Base-by-base conservation (phyloP, 1,140 invertebrate genomes). In the Battus philenor region DNA sequence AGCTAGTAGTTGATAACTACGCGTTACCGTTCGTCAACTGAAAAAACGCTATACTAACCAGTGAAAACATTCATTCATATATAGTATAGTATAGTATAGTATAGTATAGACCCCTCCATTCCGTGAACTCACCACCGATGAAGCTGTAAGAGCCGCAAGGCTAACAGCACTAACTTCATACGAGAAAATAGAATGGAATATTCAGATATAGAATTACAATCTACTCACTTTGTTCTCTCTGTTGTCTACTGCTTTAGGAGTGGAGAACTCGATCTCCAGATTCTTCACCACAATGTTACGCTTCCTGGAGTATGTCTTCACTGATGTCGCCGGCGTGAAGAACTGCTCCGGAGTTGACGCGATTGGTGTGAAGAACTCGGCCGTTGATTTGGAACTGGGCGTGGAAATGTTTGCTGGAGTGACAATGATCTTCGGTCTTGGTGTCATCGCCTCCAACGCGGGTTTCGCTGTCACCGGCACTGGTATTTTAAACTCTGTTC, bases 401-500 rank as follows among this genome's bases (percentile, higher is more conserved):
- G 46, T 38, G 15, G 43, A 2, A 20, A 20, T 20, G 0, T 36
- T 49, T 1, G 56, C 46, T 31, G 58, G 50, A 4, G 59, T 59
- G 1, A 67, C 12, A 2, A 53, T 9, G 4, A 68, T 52, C 9
- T 55, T 47, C 0, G 69, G 64, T 38, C 46, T 48, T 0, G 58
- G 74, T 3, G 57, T 69, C 8, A 71, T 55, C 5, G 34, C 56
- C 26, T 79, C 79, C 8, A 75, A 4, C 0, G 58, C 47, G 0
- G 64, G 65, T 44, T 69, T 80, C 2, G 39, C 10, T 0, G 54
- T 69, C 0, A 66, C 43, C 1, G 69, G 68, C 6, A 55, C 50
- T 0, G 79, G 79, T n/a, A 78, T 53, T 66, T 81, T 83, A 32
- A 83, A 83, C 2, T 59, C 39, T 0, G 49, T 15, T 44, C 59